Conservation (phyloP, 2,113 vertebrate species). For the Limanda limanda region DNA sequence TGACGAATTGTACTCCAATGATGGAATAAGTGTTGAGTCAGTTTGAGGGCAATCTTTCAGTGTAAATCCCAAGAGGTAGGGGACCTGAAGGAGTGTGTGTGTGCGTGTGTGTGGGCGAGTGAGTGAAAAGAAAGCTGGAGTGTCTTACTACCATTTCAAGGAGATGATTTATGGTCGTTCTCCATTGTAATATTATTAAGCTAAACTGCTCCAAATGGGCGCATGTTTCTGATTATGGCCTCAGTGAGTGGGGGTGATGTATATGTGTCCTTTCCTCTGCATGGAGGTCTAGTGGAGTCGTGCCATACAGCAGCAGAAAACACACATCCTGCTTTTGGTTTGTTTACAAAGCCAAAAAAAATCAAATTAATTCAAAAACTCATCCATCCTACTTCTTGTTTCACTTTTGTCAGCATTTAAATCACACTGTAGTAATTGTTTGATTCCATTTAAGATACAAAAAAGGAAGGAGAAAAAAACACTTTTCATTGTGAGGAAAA, state of each 20-base stretch:
- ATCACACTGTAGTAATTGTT: conserved; percentile 49
- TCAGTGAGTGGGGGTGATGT: conserved; percentile 71
- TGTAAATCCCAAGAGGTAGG: conserved; percentile 27
- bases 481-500: conserved; percentile 60
- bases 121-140: conserved; percentile 39
- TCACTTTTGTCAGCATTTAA: conserved; percentile 44
- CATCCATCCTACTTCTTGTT: conserved; percentile 35
- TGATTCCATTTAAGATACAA: conserved; percentile 47
- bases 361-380: conserved; percentile 5
- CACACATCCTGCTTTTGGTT: conserved; percentile 55
- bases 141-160: conserved; percentile 52
- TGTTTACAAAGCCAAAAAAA: conserved; percentile 51
- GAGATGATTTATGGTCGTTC: conserved; percentile 74
- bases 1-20: conserved; percentile 3
- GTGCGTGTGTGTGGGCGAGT: conserved; percentile 19
- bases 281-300: conserved; percentile 61
- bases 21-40: conserved; percentile 40
- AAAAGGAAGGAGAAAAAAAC: conserved; percentile 27
- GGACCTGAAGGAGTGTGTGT: conserved; percentile 24
- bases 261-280: conserved; percentile 60
- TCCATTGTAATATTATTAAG: conserved; percentile 81
- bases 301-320: conserved; percentile 71
- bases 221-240: conserved; percentile 77
- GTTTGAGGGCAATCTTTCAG: conserved; percentile 29
- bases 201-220: conserved; percentile 77